A percentile compares a stretch with the other conserved stretches of the same genome.
These are phyloP conservation scores for Drosophila peninsularis DNA, from an alignment of 2,888 invertebrate genomes.

Conservation along the genomic window DNA sequence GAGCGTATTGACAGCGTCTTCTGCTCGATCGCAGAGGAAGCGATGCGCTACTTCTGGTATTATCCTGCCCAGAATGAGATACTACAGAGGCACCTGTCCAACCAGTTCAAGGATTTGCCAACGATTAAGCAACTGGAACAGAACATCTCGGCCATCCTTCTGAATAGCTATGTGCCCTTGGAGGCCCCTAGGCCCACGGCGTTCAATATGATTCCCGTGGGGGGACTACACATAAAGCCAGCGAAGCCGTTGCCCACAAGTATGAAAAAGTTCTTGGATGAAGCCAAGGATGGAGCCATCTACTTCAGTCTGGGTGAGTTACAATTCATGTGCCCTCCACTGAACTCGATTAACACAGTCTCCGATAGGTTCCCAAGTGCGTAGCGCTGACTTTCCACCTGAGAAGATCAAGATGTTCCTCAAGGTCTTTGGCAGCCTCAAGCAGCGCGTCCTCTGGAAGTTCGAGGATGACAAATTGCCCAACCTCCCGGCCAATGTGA, in stretches of 20 bases:
- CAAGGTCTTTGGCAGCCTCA: slow-evolving; percentile 81
- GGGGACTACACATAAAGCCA: slow-evolving; percentile 85
- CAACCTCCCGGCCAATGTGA: slow-evolving; percentile 83
- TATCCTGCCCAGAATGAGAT: slow-evolving; percentile 78
- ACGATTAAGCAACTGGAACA: slow-evolving; percentile 83
- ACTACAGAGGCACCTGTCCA: slow-evolving; percentile 69
- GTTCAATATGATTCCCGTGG: slow-evolving; percentile 85
- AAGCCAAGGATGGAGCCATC: slow-evolving; percentile 60
- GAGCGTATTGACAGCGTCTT: slow-evolving; percentile 86
- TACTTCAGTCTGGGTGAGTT: slow-evolving; percentile 84
- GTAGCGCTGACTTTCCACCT: slow-evolving; percentile 81
- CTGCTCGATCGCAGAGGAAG: slow-evolving; percentile 66
- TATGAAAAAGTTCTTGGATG: slow-evolving; percentile 83
- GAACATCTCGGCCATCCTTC: slow-evolving; percentile 84
- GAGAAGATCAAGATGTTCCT: slow-evolving; percentile 82
- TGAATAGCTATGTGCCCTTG: slow-evolving; percentile 85
- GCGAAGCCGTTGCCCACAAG: slow-evolving; percentile 70
- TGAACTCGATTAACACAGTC: background rate
- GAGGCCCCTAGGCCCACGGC: slow-evolving; percentile 83
- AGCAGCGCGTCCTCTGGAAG: slow-evolving; percentile 85
- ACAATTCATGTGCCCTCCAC: fast-evolving
- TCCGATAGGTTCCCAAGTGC: slow-evolving; percentile 82
- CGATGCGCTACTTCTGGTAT: slow-evolving; percentile 65
- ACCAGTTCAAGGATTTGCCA: slow-evolving; percentile 71
- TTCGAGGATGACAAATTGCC: slow-evolving; percentile 83